Evolutionary conservation across 1,140 invertebrate species (phyloP), one percentile per base, ranked within the genome.

Genomic region (Drosophila pruinosa): DNA sequence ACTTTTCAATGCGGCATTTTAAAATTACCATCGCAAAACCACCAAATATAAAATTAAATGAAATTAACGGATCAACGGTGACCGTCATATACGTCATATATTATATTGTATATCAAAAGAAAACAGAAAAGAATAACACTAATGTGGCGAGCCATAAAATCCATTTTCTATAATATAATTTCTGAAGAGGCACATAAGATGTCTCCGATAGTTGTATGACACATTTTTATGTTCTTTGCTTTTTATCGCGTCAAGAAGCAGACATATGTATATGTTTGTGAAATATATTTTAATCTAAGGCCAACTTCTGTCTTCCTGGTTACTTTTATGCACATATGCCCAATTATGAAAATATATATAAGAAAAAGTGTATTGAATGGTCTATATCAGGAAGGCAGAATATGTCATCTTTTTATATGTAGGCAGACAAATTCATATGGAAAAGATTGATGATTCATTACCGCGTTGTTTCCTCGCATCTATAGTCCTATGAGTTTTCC

Each of bases 371-470:
- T 58, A 58, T 58, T 14, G 0, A 4, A 7, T 65, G 15, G 59
- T 24, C 12, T 19, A 14, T 19, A 15, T 62, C 19, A 6, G n/a
- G 1, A 6, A n/a, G 4, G 5, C 0, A 14, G 4, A 34, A 12
- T 47, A 24, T 24, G n/a, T 45, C n/a, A 14, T 47, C 4, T 24
- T 21, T 1, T 14, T 26, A 24, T 47, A 8, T 47, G 1, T 2
- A 7, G 12, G 3, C 22, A 47, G 21, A 47, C 12, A 47, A n/a
- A 24, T 47, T 47, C 10, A 53, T 21, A 15, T 19, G 39, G n/a
- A 50, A 19, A 31, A 43, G 41, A 19, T 10, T n/a, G 22, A 73
- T 81, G 78, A 81, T 63, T 81, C 80, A 79, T 53, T 22, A 26
- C 43, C 22, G 45, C 17, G 26, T 65, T 57, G 68, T 26, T 24